Conservation (phyloP, 2,888 invertebrate genomes). For the Pristionchus fissidentatus region DNA sequence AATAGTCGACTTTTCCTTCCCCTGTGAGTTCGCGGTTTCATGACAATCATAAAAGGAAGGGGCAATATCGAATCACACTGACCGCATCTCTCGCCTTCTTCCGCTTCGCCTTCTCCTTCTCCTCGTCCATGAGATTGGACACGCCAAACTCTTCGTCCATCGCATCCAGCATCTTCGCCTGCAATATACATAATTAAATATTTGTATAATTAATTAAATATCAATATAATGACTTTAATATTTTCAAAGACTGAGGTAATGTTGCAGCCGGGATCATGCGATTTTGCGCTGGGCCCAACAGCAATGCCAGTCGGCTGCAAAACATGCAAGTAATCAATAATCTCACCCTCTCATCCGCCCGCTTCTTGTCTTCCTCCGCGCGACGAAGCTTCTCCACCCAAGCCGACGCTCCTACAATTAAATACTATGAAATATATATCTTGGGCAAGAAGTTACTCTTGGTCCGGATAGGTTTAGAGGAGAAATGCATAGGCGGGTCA, state of each 20-base stretch:
- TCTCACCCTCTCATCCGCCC: constrained; percentile 84
- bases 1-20: too few relatives aligned
- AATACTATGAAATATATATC: not conserved
- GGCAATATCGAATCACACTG: too few relatives aligned
- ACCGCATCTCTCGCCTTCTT: constrained; percentile 51
- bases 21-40: too few relatives aligned
- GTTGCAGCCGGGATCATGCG: too few relatives aligned
- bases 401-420: constrained; percentile 63
- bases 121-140: constrained; percentile 87
- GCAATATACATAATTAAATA: constrained; percentile 44
- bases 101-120: constrained; percentile 78
- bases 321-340: not conserved
- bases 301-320: constrained; percentile 88
- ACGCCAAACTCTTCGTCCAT: constrained; percentile 95
- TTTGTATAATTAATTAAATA: too few relatives aligned
- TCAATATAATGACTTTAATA: too few relatives aligned
- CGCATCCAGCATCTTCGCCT: constrained; percentile 94
- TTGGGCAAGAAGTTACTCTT: too few relatives aligned
- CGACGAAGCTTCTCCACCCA: constrained; percentile 90
- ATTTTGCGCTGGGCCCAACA: too few relatives aligned
- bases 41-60: not conserved
- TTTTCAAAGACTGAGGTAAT: too few relatives aligned
- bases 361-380: constrained; percentile 85
- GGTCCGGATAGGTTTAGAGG: too few relatives aligned
- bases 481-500: too few relatives aligned